Base-by-base conservation (phyloP, 2,113 vertebrate genomes). In the Xerus inauris region DNA sequence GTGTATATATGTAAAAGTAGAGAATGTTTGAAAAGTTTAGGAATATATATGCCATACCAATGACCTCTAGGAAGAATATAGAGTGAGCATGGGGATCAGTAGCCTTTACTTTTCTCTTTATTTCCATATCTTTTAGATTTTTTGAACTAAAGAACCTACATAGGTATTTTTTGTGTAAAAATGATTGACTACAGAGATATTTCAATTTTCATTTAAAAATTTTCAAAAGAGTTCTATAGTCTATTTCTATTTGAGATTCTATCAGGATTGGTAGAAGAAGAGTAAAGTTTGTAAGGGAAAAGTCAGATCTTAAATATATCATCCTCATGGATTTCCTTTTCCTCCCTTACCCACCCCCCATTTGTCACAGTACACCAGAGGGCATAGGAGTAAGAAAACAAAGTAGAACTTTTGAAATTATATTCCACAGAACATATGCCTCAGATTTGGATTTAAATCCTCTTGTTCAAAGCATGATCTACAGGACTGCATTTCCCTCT, bases 161-260 rank as follows among this genome's bases (percentile, higher is more conserved):
- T 67, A 87, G 35, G 14, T n/a, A 38, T 71, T 92, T 77, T 77
- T 92, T 75, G 65, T 22, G 38, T 73, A 57, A 91, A 92, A 94
- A 76, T 88, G 38, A 72, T 79, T 81, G 45, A 76, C 76, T 49
- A 47, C 10, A 59, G 45, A 67, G 62, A 51, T 3, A 79, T 30
- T 86, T 97, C 26, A 67, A 0, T 81, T 91, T 79, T 51, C 49
- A 83, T 45, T 30, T 82, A 64, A 83, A 87, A 77, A 11, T 77
- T 85, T 51, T 75, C 47, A 20, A 49, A 49, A 49, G 12, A 54
- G 12, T 67, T 91, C 19, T 71, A 8, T 24, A 64, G 4, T 85
- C 3, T 86, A 17, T 69, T 71, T 97, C 30, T 69, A 32, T 73
- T 89, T 30, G 76, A 26, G 38, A 38, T 51, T 10, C 8, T 10